Conservation (phyloP, 2,797 vertebrate genomes). For the Enteromius anoplus region DNA sequence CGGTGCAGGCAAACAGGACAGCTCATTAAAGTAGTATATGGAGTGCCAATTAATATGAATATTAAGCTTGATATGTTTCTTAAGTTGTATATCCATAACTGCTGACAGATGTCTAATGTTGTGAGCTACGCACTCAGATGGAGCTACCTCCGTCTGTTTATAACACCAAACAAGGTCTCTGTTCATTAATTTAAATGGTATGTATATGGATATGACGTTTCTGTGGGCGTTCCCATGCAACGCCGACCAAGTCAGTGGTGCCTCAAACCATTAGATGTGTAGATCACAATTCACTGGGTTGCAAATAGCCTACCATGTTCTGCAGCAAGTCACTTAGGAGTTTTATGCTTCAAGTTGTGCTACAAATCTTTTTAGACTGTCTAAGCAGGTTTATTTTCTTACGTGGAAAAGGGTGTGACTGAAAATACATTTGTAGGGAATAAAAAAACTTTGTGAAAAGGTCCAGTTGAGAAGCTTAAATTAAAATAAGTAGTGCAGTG, state of each 20-base stretch:
- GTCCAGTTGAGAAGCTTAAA: constrained; percentile 20
- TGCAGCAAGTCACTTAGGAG: neutral
- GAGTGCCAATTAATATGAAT: too few species aligned
- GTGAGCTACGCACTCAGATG: too few species aligned
- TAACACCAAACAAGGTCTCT: too few species aligned
- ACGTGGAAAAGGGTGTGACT: neutral
- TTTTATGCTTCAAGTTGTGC: neutral
- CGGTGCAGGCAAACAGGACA: too few species aligned
- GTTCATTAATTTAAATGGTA: too few species aligned
- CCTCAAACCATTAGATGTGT: neutral
- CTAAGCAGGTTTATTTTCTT: neutral
- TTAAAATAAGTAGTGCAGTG: constrained; percentile 19
- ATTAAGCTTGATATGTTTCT: too few species aligned
- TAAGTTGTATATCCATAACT: too few species aligned
- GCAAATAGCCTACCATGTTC: neutral
- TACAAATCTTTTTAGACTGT: neutral
- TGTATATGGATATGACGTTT: too few species aligned
- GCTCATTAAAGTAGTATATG: too few species aligned
- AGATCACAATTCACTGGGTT: neutral
- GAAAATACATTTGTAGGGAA: neutral
- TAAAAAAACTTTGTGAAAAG: constrained; percentile 10
- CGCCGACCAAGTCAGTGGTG: neutral
- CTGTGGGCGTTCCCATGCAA: too few species aligned
- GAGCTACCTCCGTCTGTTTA: too few species aligned
- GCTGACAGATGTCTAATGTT: too few species aligned